Evolutionary conservation across 1,140 invertebrate species (phyloP), one percentile per base, ranked within the genome.

Genomic region (Bilobella aurantiaca): DNA sequence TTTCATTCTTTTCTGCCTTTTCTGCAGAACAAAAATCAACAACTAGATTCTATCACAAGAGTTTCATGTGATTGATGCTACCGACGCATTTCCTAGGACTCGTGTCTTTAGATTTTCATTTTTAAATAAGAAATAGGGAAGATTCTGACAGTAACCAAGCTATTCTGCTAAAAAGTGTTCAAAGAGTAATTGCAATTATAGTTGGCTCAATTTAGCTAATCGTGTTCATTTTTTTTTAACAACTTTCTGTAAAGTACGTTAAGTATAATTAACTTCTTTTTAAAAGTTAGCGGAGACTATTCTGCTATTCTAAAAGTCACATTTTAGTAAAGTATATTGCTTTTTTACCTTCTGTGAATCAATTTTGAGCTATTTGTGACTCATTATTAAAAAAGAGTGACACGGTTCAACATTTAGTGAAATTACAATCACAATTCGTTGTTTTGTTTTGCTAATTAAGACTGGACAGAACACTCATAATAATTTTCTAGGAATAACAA

Each of bases 11-110:
- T n/a, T n/a, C n/a, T n/a, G n/a, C n/a, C n/a, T n/a, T n/a, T 42
- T 42, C 37, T 12, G 37, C 37, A 42, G n/a, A 42, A 42, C 37
- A 42, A 42, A 53, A 53, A 53, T 16, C 5, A 27, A 59, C 42
- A 66, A 69, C 68, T 69, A 69, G 68, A 69, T 62, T 69, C 68
- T 69, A 69, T 69, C 68, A 69, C 68, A 69, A 69, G 53, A 61
- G 68, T 69, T 69, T 63, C 68, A 30, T 60, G 61, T 67, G 63
- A 69, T 69, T 53, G 49, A 53, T 23, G 49, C 23, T 23, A 53
- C 5, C 12, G 23, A 8, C 8, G 37, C n/a, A 42, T 53, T 23
- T 5, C 8, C 23, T 53, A 53, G 49, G 25, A 16, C 5, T 23
- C 12, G 5, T 5, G 49, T 18, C 5, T 53, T 53, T 14, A 23